phyloP scores from a whole-genome alignment of 2,797 vertebrate species.

The Gadopsis bispinosus region DNA sequence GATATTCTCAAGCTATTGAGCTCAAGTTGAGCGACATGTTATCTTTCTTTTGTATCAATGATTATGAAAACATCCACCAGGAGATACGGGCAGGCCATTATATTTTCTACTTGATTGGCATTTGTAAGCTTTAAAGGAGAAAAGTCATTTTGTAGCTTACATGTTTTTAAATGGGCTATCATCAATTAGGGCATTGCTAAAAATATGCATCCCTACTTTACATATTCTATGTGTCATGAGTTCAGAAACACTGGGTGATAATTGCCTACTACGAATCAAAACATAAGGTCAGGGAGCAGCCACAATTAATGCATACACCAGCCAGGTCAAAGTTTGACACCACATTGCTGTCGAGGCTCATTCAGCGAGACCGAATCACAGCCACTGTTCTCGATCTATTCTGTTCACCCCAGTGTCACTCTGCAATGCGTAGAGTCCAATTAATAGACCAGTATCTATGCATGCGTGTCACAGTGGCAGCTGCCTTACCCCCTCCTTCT shows the following conservation, averaged over 20 bases:
- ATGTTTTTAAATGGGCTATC: not conserved
- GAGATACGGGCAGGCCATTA: not conserved
- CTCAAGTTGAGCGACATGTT: conserved; percentile 44
- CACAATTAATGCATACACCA: conserved; percentile 42
- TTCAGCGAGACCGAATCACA: conserved; percentile 50
- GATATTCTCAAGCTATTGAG: conserved; percentile 33
- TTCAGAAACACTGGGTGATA: conserved; percentile 42
- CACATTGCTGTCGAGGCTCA: conserved; percentile 55
- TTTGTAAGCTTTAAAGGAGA: not conserved
- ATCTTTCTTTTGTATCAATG: conserved; percentile 21
- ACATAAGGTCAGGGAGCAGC: conserved; percentile 63
- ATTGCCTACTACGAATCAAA: conserved; percentile 62
- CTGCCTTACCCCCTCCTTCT: conserved; percentile 62
- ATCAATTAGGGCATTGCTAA: not conserved
- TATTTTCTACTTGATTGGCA: conserved; percentile 16
- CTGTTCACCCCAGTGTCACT: conserved; percentile 66
- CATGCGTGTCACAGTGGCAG: conserved; percentile 73
- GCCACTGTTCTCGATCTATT: conserved; percentile 47
- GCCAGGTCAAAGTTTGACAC: conserved; percentile 59
- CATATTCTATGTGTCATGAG: conserved; percentile 16
- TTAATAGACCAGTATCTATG: conserved; percentile 77
- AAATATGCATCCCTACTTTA: conserved; percentile 16
- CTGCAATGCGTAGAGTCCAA: conserved; percentile 71
- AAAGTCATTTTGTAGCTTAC: not conserved
- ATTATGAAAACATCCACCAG: conserved; percentile 25